Percentiles rank a stretch among this genome's conserved stretches.
Evolutionary conservation across 2,113 vertebrate species (phyloP).

Genomic region (Heptranchias perlo): DNA sequence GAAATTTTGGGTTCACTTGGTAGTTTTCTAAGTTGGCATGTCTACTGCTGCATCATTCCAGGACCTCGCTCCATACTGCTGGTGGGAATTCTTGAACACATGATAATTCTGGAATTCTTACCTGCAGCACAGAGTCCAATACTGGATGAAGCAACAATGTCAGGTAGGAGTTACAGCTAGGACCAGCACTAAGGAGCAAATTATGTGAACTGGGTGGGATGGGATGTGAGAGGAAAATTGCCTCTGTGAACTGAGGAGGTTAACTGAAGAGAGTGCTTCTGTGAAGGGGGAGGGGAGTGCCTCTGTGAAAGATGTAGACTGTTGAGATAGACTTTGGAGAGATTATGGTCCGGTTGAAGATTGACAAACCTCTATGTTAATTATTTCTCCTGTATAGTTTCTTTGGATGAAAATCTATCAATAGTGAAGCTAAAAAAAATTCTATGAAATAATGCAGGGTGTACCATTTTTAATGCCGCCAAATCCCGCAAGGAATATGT

Average conservation of each 20-base stretch:
- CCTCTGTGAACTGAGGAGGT: too few relatives aligned
- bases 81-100: not conserved
- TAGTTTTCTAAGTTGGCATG: not conserved
- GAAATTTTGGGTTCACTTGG: not conserved
- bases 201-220: too few relatives aligned
- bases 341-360: not conserved
- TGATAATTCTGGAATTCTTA: too few relatives aligned
- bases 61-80: not conserved
- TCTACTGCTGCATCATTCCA: not conserved
- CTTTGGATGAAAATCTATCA: not conserved
- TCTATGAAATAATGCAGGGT: not conserved
- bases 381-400: not conserved
- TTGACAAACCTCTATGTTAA: not conserved
- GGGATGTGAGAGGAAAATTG: not conserved
- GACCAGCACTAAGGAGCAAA: too few relatives aligned
- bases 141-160: not conserved
- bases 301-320: too few relatives aligned
- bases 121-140: not conserved
- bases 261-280: too few relatives aligned
- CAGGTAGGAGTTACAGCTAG: not conserved
- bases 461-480: not conserved
- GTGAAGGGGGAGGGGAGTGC: not conserved
- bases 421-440: not conserved
- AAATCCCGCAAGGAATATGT: not conserved
- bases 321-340: not conserved